phyloP scores from a whole-genome alignment of 2,797 vertebrate species.

The Anisognathus igniventris region DNA sequence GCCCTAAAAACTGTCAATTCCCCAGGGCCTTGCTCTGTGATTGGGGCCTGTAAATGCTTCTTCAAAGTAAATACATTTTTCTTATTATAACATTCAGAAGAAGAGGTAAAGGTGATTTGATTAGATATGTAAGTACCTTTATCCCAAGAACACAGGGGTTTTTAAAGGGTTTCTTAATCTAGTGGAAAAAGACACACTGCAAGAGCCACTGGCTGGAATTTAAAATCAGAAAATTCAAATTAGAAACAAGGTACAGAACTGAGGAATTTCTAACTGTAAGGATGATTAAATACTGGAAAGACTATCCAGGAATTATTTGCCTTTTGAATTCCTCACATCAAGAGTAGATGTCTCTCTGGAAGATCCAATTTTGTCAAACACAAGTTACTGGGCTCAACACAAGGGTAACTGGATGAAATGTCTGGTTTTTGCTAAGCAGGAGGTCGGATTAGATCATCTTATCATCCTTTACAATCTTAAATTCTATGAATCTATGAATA shows the following conservation, averaged over 20 bases:
- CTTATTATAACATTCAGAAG: conserved; percentile 9
- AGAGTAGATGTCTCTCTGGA: not conserved
- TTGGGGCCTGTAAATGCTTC: not conserved
- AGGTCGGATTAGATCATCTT: conserved; percentile 45
- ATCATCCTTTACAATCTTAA: conserved; percentile 37
- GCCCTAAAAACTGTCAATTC: not conserved
- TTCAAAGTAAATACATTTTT: conserved; percentile 28
- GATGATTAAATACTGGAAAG: conserved; percentile 33
- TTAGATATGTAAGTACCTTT: conserved; percentile 27
- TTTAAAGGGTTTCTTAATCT: conserved; percentile 41
- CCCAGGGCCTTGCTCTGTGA: not conserved
- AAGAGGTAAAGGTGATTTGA: not conserved
- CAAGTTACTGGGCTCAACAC: not conserved
- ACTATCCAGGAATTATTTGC: conserved; percentile 33
- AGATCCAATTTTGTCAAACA: conserved; percentile 37
- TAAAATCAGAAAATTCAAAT: conserved; percentile 46
- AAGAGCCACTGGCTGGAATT: conserved; percentile 3
- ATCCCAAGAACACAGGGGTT: not conserved
- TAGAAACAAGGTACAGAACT: not conserved
- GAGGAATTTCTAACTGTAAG: not conserved
- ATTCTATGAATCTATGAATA: conserved; percentile 63
- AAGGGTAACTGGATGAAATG: conserved; percentile 22
- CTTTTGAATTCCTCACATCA: conserved; percentile 19
- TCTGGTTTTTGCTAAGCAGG: conserved; percentile 25
- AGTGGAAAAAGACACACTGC: conserved; percentile 27